Percentiles rank a stretch among this genome's conserved stretches.
These are phyloP conservation scores for Aepyceros melampus DNA, from an alignment of 2,113 vertebrate species.

Conservation along the genomic window DNA sequence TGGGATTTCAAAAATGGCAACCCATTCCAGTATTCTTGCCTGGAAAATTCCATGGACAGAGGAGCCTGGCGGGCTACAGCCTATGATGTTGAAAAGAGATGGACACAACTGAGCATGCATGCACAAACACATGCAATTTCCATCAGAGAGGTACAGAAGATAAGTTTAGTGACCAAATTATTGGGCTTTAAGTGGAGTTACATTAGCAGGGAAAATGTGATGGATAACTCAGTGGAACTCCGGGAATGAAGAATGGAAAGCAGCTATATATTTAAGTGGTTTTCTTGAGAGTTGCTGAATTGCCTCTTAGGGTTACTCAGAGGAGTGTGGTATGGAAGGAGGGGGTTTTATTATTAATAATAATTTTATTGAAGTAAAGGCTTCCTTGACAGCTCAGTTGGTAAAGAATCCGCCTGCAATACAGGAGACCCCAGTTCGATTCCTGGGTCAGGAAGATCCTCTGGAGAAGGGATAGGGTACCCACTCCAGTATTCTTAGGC, in stretches of 20 bases:
- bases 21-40: neutral
- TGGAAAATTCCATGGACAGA: neutral
- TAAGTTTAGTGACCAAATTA: neutral
- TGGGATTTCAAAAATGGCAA: neutral
- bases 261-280: neutral
- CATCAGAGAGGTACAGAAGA: neutral
- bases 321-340: neutral
- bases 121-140: neutral
- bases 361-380: neutral
- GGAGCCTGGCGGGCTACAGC: neutral
- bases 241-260: neutral
- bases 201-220: neutral
- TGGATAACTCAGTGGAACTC: neutral
- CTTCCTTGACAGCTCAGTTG: neutral
- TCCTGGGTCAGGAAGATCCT: neutral
- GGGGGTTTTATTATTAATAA: neutral
- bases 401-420: neutral
- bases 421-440: neutral
- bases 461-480: neutral
- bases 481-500: neutral
- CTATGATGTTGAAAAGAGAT: neutral
- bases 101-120: neutral
- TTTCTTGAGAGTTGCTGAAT: neutral
- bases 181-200: neutral
- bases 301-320: neutral